Conservation (phyloP, 2,888 invertebrate species). For the Pegoplata infirma region DNA sequence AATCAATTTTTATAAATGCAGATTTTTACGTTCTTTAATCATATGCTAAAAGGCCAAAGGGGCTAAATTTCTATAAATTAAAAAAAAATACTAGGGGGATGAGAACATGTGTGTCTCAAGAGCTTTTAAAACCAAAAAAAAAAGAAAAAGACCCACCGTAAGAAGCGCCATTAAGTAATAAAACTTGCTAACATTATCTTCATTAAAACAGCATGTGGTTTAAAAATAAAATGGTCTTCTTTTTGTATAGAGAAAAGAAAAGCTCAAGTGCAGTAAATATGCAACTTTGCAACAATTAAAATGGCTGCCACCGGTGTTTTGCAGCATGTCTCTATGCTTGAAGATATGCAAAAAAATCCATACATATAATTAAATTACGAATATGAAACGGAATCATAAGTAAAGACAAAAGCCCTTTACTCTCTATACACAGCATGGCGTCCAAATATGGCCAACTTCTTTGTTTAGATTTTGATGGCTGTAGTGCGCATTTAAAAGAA, state of each 20-base stretch:
- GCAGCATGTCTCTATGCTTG: too few species aligned
- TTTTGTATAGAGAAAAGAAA: not conserved
- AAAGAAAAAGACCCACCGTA: not conserved
- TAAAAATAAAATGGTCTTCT: slow-evolving; percentile 36
- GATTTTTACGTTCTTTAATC: slow-evolving; percentile 21
- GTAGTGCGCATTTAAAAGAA: slow-evolving; percentile 28
- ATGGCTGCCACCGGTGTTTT: slow-evolving; percentile 53
- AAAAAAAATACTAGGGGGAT: not conserved
- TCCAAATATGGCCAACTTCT: slow-evolving; percentile 65
- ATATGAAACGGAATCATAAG: not conserved
- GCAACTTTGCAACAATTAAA: slow-evolving; percentile 45
- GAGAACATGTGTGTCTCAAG: slow-evolving; percentile 60
- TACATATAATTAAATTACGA: slow-evolving; percentile 52
- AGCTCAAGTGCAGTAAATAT: slow-evolving; percentile 17
- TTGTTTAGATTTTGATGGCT: slow-evolving; percentile 31
- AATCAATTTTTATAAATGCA: slow-evolving; percentile 49
- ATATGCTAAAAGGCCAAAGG: slow-evolving; percentile 22
- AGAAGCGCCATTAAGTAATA: slow-evolving; percentile 36
- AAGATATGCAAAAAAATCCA: not conserved
- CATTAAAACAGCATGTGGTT: slow-evolving; percentile 57
- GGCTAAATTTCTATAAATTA: not conserved
- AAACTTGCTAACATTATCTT: slow-evolving; percentile 27
- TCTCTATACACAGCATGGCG: slow-evolving; percentile 60
- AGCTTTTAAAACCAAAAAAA: slow-evolving; percentile 22
- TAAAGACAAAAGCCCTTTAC: slow-evolving; percentile 31